These are phyloP conservation scores for Eupeodes corollae DNA, from an alignment of 1,140 invertebrate species.

Conservation along the genomic window DNA sequence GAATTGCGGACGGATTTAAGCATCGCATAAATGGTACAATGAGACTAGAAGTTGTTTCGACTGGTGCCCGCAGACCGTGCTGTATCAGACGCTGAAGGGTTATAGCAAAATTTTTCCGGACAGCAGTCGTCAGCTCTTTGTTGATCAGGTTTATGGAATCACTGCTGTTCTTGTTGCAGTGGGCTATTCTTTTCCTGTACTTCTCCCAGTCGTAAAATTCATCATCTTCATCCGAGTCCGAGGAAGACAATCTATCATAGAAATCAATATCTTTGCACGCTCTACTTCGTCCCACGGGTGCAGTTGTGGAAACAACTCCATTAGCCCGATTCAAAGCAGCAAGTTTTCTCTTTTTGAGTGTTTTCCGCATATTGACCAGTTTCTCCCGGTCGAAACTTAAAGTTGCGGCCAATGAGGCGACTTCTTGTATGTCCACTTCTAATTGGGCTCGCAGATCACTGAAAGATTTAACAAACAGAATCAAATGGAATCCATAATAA, in stretches of 20 bases:
- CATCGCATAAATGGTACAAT: conserved; percentile 86
- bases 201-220: conserved; percentile 26
- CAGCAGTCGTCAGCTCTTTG: conserved; percentile 67
- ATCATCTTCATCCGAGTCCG: conserved; percentile 38
- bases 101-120: conserved; percentile 81
- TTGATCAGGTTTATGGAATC: conserved; percentile 41
- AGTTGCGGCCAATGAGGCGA: conserved; percentile 27
- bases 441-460: conserved; percentile 83
- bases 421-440: conserved; percentile 55
- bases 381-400: conserved; percentile 32
- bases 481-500: too few species aligned
- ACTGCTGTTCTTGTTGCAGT: conserved; percentile 34
- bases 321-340: conserved; percentile 38
- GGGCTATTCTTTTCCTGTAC: conserved; percentile 16
- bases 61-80: conserved; percentile 76
- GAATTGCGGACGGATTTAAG: conserved; percentile 44
- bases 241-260: conserved; percentile 13
- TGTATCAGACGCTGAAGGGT: conserved; percentile 85
- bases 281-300: conserved; percentile 20
- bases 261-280: background rate
- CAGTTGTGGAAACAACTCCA: conserved; percentile 41
- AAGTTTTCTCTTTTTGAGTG: conserved; percentile 21
- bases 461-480: conserved; percentile 2
- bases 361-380: conserved; percentile 25
- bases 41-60: conserved; percentile 25